Percentiles rank a stretch among this genome's conserved stretches.
phyloP scores from a whole-genome alignment of 1,140 invertebrate genomes.

The Paralvinella palmiformis region DNA sequence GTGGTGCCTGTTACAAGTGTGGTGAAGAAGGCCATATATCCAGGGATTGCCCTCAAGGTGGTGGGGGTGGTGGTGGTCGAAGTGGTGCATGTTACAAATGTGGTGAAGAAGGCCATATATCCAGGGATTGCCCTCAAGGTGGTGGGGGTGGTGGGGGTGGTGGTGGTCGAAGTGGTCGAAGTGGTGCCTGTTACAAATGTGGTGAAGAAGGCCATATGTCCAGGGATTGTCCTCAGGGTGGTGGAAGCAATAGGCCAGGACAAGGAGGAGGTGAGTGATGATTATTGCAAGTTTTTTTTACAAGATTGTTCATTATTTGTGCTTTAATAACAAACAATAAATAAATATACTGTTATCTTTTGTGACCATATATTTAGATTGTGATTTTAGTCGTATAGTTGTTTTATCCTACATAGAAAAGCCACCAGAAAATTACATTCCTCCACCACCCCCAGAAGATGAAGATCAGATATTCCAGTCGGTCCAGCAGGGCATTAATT shows the following conservation, averaged over 20 bases:
- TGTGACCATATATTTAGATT: background rate
- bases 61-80: background rate
- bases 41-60: constrained; percentile 27
- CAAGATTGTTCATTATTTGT: background rate
- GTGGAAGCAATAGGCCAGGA: background rate
- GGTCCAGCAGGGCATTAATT: constrained; percentile 78
- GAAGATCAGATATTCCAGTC: constrained; percentile 63
- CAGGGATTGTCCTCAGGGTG: constrained; percentile 35
- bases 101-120: constrained; percentile 22
- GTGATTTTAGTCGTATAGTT: background rate
- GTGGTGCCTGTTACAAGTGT: constrained; percentile 33
- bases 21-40: constrained; percentile 39
- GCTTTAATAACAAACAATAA: background rate
- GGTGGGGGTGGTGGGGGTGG: constrained; percentile 6
- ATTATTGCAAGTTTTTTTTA: background rate
- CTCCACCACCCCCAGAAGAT: constrained; percentile 61
- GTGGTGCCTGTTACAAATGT: constrained; percentile 31
- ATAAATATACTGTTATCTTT: no score
- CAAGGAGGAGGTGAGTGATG: background rate
- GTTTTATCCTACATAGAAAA: background rate
- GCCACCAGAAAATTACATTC: constrained; percentile 60
- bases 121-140: constrained; percentile 26
- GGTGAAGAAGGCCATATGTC: constrained; percentile 35
- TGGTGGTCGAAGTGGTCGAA: background rate
- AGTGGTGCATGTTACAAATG: constrained; percentile 25